These are phyloP conservation scores for Rutpela maculata DNA, from an alignment of 2,888 invertebrate genomes.

Conservation along the genomic window DNA sequence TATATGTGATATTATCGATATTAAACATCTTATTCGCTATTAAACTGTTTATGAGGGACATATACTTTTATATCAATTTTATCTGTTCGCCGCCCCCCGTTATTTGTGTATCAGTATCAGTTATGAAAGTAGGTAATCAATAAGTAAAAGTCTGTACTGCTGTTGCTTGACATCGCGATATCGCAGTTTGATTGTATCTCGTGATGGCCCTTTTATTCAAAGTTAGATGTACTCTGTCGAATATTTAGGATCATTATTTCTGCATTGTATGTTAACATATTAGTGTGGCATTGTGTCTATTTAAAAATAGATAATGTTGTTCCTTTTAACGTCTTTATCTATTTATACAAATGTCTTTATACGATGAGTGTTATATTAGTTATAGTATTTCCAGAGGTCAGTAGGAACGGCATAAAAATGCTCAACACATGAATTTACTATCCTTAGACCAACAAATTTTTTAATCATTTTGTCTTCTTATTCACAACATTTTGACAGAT, in stretches of 20 bases:
- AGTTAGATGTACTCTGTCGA: constrained; percentile 9
- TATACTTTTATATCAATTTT: constrained; percentile 61
- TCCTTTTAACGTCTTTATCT: too few species aligned
- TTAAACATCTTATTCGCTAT: constrained; percentile 61
- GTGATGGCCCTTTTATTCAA: constrained; percentile 25
- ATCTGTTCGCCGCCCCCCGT: constrained; percentile 52
- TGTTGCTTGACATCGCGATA: constrained; percentile 12
- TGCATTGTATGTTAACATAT: neutral
- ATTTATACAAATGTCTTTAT: too few species aligned
- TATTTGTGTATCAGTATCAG: constrained; percentile 41
- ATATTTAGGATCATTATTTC: neutral
- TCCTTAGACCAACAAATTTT: too few species aligned
- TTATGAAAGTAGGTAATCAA: constrained; percentile 34
- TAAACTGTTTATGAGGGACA: constrained; percentile 60
- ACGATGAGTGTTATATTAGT: too few species aligned
- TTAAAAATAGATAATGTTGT: too few species aligned
- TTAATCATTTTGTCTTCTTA: too few species aligned
- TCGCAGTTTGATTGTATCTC: constrained; percentile 15
- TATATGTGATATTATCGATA: constrained; percentile 57
- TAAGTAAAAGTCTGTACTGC: constrained; percentile 36
- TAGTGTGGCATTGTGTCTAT: neutral
- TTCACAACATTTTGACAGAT: too few species aligned
- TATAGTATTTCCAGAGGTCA: too few species aligned
- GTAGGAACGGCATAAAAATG: too few species aligned
- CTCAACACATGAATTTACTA: too few species aligned